phyloP scores from a whole-genome alignment of 2,888 invertebrate genomes.

The Phalera bucephala region DNA sequence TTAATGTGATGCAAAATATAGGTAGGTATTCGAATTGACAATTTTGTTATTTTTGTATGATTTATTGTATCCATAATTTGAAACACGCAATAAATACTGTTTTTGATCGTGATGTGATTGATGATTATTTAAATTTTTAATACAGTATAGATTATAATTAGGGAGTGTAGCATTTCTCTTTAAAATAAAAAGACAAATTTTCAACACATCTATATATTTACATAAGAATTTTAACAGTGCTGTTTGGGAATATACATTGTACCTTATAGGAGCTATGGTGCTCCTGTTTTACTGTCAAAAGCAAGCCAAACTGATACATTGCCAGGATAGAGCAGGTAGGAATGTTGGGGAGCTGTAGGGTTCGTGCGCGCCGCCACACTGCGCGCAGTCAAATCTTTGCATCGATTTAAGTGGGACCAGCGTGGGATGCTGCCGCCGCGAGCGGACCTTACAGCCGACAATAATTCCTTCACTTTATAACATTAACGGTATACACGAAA shows the following conservation, averaged over 20 bases:
- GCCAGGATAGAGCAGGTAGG: slow-evolving; percentile 59
- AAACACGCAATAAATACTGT: slow-evolving; percentile 25
- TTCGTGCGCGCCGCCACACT: slow-evolving; percentile 60
- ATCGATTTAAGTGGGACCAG: slow-evolving; percentile 68
- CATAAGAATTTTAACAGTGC: slow-evolving; percentile 79
- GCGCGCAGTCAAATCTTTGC: slow-evolving; percentile 68
- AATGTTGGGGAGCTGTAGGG: slow-evolving; percentile 49
- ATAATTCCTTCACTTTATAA: slow-evolving; percentile 41
- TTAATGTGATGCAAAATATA: background rate
- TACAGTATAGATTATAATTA: no score
- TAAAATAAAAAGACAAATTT: slow-evolving; percentile 63
- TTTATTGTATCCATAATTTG: slow-evolving; percentile 11
- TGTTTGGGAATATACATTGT: slow-evolving; percentile 65
- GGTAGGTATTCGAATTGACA: slow-evolving; percentile 1
- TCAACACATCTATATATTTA: slow-evolving; percentile 83
- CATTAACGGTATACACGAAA: slow-evolving; percentile 38
- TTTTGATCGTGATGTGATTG: slow-evolving; percentile 1
- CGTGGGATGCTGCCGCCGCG: slow-evolving; percentile 73
- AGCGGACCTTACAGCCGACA: slow-evolving; percentile 49
- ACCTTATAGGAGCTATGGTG: slow-evolving; percentile 61
- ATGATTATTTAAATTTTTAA: background rate
- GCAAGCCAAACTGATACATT: slow-evolving; percentile 62
- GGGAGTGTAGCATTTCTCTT: no score
- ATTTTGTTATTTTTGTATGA: slow-evolving; percentile 15
- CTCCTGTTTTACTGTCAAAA: slow-evolving; percentile 50